Evolutionary conservation across 2,113 vertebrate genomes (phyloP).

Genomic region (Dicentrarchus labrax): DNA sequence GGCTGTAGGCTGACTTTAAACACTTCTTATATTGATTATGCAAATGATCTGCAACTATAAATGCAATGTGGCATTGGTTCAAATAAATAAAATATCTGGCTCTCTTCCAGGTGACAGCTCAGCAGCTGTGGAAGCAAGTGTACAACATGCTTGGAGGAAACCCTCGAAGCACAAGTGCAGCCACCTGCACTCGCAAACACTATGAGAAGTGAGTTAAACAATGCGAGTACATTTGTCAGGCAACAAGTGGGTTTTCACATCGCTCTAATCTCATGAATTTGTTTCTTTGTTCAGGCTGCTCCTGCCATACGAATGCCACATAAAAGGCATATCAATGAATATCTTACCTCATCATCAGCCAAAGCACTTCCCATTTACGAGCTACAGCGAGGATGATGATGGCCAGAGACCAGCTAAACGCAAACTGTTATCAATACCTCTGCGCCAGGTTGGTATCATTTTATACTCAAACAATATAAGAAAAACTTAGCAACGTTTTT

Average conservation of each 20-base stretch:
- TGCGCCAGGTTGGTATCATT: constrained; percentile 67
- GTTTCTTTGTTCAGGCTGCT: constrained; percentile 73
- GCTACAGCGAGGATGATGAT: constrained; percentile 54
- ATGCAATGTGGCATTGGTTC: too few relatives aligned
- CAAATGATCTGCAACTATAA: not conserved
- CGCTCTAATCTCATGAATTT: not conserved
- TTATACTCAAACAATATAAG: not conserved
- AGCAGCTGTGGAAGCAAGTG: constrained; percentile 87
- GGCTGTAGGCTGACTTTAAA: not conserved
- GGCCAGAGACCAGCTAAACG: constrained; percentile 64
- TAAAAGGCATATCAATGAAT: constrained; percentile 72
- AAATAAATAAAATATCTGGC: not conserved
- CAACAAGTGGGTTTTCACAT: accelerated
- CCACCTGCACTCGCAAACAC: constrained; percentile 87
- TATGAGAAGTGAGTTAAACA: constrained; percentile 83
- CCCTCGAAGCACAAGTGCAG: constrained; percentile 87
- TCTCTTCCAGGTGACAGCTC: constrained; percentile 80
- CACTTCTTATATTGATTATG: not conserved
- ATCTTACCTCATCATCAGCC: constrained; percentile 49
- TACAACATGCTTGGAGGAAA: constrained; percentile 87
- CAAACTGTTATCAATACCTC: constrained; percentile 21
- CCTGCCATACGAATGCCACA: constrained; percentile 82
- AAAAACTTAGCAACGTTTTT: too few relatives aligned
- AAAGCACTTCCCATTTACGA: constrained; percentile 56
- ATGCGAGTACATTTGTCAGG: accelerated